Percentiles rank a stretch among this genome's conserved stretches.
phyloP scores from a whole-genome alignment of 2,797 vertebrate genomes.

The Alauda arvensis region DNA sequence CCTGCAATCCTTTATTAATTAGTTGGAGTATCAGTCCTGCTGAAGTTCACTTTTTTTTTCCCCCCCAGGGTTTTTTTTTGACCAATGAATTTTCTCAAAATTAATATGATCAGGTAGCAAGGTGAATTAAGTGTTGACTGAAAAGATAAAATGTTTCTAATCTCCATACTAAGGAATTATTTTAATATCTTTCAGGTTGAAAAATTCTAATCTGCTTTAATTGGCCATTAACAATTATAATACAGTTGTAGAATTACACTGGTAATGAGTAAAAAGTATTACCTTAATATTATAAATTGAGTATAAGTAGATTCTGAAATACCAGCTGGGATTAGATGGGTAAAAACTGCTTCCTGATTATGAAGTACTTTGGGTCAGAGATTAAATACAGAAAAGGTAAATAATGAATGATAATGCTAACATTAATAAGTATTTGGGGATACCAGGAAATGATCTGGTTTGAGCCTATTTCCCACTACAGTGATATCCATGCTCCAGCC shows the following conservation, averaged over 20 bases:
- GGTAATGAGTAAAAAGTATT: conserved; percentile 14
- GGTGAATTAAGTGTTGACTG: background rate
- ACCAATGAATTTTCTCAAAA: background rate
- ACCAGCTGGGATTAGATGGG: background rate
- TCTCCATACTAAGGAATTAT: background rate
- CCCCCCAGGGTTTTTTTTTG: background rate
- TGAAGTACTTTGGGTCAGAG: background rate
- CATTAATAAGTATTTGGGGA: background rate
- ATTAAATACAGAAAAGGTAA: background rate
- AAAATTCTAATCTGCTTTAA: conserved; percentile 42
- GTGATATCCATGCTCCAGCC: background rate
- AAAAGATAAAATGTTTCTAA: conserved; percentile 8
- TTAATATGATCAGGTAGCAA: background rate
- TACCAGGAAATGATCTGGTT: background rate
- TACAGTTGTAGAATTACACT: background rate
- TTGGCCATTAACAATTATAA: conserved; percentile 8
- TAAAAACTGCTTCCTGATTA: background rate
- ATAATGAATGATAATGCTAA: background rate
- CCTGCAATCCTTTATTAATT: background rate
- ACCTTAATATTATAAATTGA: conserved; percentile 5
- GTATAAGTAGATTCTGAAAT: background rate
- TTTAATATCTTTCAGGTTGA: background rate
- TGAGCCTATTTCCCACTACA: background rate
- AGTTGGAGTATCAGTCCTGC: background rate
- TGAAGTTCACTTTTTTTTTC: background rate